Base-by-base conservation (phyloP, 2,888 invertebrate species). In the Labia minor region DNA sequence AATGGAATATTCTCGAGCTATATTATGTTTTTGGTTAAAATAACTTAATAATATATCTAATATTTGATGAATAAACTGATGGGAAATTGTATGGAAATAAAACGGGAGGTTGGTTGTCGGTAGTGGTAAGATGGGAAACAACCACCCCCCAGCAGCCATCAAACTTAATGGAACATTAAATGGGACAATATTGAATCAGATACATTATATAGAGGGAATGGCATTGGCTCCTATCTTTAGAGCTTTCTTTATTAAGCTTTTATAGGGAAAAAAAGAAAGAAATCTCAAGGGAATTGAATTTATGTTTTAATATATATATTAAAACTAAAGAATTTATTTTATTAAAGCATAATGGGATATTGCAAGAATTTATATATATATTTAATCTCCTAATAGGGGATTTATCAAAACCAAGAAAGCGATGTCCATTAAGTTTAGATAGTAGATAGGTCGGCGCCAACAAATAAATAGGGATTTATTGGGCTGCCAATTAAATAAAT, bases 241-340 rank as follows among this genome's bases (percentile, higher is more conserved):
- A 49, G n/a, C 49, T 16, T 16, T 49, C 49, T 49, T 49, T 49
- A 49, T 49, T 49, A 49, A 49, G 49, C 49, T 49, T 49, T 49
- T 49, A 49, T 49, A 49, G 3, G 14, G 2, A 10, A 49, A 49
- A 49, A 11, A 49, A 49, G 3, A 26, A 26, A 26, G 26, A 26
- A 49, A 49, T n/a, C 49, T 49, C 49, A 49, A 49, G 49, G 49
- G 49, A 49, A 49, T 49, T n/a, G 49, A 49, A 49, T 49, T 49
- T 49, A 49, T 49, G 14, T n/a, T 49, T 49, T 49, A 49, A 49
- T 49, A 49, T 26, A 26, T 26, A 26, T 26, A 26, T 8, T 8
- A 6, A 26, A 26, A 26, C 26, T 26, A 14, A 49, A 49, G 16
- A 49, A 49, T 49, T n/a, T 49, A 49, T 49, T 26, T 26, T 26